A percentile compares a stretch with the other conserved stretches of the same genome.
Evolutionary conservation across 1,140 invertebrate species (phyloP).

Genomic region (Oryctes rhinoceros): DNA sequence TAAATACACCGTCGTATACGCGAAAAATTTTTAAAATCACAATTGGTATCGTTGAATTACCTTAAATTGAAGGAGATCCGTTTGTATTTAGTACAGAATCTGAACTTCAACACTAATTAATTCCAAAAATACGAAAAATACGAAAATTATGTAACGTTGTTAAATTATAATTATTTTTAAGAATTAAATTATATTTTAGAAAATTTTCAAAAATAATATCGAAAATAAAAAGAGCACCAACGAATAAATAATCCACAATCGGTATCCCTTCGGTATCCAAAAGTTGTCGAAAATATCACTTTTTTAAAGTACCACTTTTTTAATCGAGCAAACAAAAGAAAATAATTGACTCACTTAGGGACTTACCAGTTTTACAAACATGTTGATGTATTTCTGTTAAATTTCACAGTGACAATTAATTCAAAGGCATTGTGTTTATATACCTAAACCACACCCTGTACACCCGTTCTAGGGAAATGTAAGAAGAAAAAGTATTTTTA

Average conservation of each 20-base stretch:
- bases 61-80: too few species aligned
- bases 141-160: too few species aligned
- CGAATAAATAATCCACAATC: constrained; percentile 8
- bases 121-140: too few species aligned
- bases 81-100: too few species aligned
- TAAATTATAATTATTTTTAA: too few species aligned
- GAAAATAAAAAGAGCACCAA: background rate
- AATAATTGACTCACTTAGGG: constrained; percentile 8
- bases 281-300: constrained; percentile 20
- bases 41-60: too few species aligned
- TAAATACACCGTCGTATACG: too few species aligned
- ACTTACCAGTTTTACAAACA: constrained; percentile 62
- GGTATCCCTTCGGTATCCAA: constrained; percentile 31
- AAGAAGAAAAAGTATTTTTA: constrained; percentile 55
- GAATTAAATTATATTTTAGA: background rate
- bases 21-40: too few species aligned
- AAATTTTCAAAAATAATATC: background rate
- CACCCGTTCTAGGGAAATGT: constrained; percentile 54
- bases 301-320: background rate
- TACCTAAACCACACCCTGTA: constrained; percentile 58
- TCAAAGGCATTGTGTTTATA: constrained; percentile 56
- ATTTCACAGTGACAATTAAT: constrained; percentile 54
- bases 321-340: constrained; percentile 7
- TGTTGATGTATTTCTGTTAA: constrained; percentile 57
- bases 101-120: too few species aligned